A percentile compares a stretch with the other conserved stretches of the same genome.
phyloP scores from a whole-genome alignment of 1,140 invertebrate genomes.

The Lepidurus couesii region DNA sequence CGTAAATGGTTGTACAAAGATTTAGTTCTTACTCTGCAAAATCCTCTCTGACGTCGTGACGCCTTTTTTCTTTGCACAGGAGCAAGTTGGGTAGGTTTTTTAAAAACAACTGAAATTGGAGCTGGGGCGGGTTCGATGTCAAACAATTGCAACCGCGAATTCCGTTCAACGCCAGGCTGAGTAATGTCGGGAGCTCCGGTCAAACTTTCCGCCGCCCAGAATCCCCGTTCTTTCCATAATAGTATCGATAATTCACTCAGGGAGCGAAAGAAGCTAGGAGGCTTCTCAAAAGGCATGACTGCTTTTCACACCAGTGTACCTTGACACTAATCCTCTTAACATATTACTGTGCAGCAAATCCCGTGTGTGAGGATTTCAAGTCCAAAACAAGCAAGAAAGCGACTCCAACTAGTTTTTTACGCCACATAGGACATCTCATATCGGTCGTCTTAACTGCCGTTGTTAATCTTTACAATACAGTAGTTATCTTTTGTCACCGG shows the following conservation, averaged over 20 bases:
- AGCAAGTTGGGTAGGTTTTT: not conserved
- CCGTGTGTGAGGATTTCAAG: not conserved
- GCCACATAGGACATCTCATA: not conserved
- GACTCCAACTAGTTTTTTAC: not conserved
- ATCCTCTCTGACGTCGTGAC: not conserved
- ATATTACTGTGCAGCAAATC: not conserved
- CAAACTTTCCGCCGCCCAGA: not conserved
- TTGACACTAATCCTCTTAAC: not conserved
- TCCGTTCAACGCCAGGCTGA: not conserved
- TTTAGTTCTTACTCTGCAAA: not conserved
- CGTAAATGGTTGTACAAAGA: no score
- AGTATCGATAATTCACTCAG: not conserved
- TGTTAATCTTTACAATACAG: not conserved
- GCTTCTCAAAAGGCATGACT: not conserved
- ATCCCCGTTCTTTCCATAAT: not conserved
- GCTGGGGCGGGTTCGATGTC: not conserved
- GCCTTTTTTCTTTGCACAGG: not conserved
- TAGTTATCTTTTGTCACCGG: not conserved
- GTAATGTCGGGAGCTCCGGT: not conserved
- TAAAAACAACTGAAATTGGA: not conserved
- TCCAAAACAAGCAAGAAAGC: not conserved
- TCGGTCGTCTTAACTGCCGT: not conserved
- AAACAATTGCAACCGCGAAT: not conserved
- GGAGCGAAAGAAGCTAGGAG: not conserved
- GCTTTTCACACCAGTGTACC: not conserved